phyloP scores from a whole-genome alignment of 2,888 invertebrate genomes.

The Eupithecia inturbata region DNA sequence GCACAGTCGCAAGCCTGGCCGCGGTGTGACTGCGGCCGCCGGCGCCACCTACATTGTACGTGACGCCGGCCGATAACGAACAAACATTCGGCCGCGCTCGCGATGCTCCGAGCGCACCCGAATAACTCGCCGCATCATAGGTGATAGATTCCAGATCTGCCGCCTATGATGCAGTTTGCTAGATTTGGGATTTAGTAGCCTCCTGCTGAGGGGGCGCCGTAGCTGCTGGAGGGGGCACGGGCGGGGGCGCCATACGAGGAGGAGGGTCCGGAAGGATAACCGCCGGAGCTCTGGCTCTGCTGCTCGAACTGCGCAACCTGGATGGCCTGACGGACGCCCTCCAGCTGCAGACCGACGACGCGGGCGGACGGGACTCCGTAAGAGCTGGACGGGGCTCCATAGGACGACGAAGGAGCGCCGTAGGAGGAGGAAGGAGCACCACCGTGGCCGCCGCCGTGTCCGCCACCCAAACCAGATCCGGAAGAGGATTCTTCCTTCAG shows the following conservation, averaged over 20 bases:
- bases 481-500: constrained; percentile 89
- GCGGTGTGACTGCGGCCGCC: constrained; percentile 58
- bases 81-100: constrained; percentile 68
- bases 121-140: constrained; percentile 56
- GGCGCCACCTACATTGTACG: constrained; percentile 82
- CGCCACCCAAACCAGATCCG: constrained; percentile 81
- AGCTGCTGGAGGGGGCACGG: constrained; percentile 86
- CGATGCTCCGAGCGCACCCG: constrained; percentile 63
- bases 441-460: constrained; percentile 83
- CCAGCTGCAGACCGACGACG: constrained; percentile 93
- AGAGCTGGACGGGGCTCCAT: constrained; percentile 86
- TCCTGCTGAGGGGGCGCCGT: constrained; percentile 83
- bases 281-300: constrained; percentile 76
- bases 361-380: constrained; percentile 77
- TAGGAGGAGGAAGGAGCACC: constrained; percentile 87
- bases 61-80: constrained; percentile 66
- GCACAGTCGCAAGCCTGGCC: constrained; percentile 82
- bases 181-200: constrained; percentile 65
- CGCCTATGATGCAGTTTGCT: constrained; percentile 51
- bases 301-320: constrained; percentile 94
- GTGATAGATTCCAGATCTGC: constrained; percentile 22
- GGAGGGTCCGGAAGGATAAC: constrained; percentile 71
- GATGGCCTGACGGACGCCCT: constrained; percentile 93
- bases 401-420: constrained; percentile 85
- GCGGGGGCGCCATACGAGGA: constrained; percentile 84